phyloP scores from a whole-genome alignment of 37 sponge, comb jelly and placozoan genomes.

The Geodia barretti region DNA sequence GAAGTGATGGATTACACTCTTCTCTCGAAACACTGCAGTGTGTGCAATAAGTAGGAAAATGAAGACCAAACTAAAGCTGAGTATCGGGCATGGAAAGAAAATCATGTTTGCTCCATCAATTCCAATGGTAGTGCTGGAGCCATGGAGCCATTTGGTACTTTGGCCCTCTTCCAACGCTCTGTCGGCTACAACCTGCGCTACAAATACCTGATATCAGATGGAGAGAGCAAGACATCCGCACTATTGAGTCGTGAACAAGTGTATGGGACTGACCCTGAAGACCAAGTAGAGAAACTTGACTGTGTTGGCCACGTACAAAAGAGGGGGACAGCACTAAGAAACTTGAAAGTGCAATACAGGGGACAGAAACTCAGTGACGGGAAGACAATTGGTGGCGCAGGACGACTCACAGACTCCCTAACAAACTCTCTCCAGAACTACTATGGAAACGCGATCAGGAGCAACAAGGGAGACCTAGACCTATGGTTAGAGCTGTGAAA shows the following conservation, averaged over 20 bases:
- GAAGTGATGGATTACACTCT: slow-evolving; percentile 23
- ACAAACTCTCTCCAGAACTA: slow-evolving; percentile 37
- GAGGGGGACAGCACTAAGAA: slow-evolving; percentile 19
- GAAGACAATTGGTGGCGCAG: slow-evolving; percentile 41
- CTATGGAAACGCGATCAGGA: slow-evolving; percentile 36
- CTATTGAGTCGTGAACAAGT: slow-evolving; percentile 6
- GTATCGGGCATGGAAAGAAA: slow-evolving; percentile 10
- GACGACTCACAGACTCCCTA: slow-evolving; percentile 16
- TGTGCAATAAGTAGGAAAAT: slow-evolving; percentile 9
- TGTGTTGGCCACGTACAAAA: slow-evolving; percentile 50
- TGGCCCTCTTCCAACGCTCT: not conserved
- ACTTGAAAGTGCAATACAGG: slow-evolving; percentile 13
- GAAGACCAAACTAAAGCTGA: not conserved
- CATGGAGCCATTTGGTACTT: slow-evolving; percentile 18
- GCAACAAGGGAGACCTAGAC: slow-evolving; percentile 15
- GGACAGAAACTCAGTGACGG: slow-evolving; percentile 16
- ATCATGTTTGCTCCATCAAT: not conserved
- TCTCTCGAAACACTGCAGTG: slow-evolving; percentile 13
- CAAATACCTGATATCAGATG: slow-evolving; percentile 20
- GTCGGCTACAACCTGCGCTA: slow-evolving; percentile 9
- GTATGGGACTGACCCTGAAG: slow-evolving; percentile 34
- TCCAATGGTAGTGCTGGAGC: slow-evolving; percentile 25
- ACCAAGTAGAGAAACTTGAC: slow-evolving; percentile 20
- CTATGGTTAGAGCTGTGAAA: slow-evolving; percentile 24
- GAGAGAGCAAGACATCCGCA: slow-evolving; percentile 16